A percentile compares a stretch with the other conserved stretches of the same genome.
phyloP scores from a whole-genome alignment of 2,113 vertebrate species.

The Mesocricetus auratus region DNA sequence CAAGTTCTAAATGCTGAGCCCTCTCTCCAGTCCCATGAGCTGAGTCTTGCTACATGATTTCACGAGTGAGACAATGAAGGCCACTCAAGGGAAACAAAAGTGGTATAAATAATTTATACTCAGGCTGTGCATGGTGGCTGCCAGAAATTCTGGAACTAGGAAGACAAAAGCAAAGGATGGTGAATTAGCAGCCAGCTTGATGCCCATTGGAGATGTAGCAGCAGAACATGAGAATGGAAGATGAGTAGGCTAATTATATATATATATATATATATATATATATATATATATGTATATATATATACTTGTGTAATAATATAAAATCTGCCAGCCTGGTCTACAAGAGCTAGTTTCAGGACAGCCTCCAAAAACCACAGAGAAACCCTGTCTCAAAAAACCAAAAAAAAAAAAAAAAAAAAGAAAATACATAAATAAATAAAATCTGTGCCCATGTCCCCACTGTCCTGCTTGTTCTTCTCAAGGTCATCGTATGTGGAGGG shows the following conservation, averaged over 20 bases:
- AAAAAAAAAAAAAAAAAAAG: no score
- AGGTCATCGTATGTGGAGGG: neutral
- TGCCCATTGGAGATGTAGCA: neutral
- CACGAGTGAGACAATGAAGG: neutral
- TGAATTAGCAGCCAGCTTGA: neutral
- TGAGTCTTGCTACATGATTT: neutral
- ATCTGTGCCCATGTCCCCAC: neutral
- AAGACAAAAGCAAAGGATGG: neutral
- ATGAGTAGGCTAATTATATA: neutral
- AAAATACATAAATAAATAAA: neutral
- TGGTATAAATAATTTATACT: neutral
- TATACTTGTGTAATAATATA: neutral
- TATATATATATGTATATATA: no score
- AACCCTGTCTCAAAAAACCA: no score
- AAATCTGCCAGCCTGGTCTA: no score
- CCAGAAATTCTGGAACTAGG: neutral
- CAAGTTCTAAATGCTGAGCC: neutral
- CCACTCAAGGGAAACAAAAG: neutral
- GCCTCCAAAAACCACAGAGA: no score
- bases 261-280: no score
- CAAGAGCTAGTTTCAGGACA: no score
- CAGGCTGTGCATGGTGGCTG: neutral
- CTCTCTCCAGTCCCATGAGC: neutral
- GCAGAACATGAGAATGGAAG: neutral
- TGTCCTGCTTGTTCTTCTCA: slow-evolving; percentile 24